Conservation (phyloP, 2,888 invertebrate species). For the Timema cristinae region DNA sequence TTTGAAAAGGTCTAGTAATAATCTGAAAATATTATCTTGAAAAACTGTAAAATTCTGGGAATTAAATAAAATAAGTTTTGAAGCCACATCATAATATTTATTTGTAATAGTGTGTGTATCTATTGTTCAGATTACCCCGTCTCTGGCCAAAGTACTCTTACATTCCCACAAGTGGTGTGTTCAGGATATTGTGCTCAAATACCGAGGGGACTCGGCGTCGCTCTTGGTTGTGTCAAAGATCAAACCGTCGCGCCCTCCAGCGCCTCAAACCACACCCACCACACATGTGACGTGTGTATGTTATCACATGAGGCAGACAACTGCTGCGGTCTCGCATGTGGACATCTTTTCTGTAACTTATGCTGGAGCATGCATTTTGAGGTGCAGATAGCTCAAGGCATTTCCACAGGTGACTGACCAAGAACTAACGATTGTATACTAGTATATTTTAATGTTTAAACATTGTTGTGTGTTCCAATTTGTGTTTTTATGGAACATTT, state of each 20-base stretch:
- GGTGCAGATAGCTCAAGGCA: slow-evolving; percentile 89
- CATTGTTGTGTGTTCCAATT: too few species aligned
- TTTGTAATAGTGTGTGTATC: background rate
- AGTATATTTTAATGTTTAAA: too few species aligned
- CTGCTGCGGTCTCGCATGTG: slow-evolving; percentile 80
- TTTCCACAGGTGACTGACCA: slow-evolving; percentile 52
- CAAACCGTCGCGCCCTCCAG: slow-evolving; percentile 48
- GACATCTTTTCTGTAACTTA: slow-evolving; percentile 90
- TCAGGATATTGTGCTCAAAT: slow-evolving; percentile 74
- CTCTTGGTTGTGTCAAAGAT: slow-evolving; percentile 56
- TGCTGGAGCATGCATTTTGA: slow-evolving; percentile 97
- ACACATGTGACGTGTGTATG: slow-evolving; percentile 75
- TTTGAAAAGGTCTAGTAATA: slow-evolving; percentile 18
- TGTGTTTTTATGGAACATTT: too few species aligned
- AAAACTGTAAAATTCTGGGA: background rate
- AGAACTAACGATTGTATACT: background rate
- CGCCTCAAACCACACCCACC: slow-evolving; percentile 41
- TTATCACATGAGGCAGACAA: slow-evolving; percentile 60
- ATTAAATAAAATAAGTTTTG: background rate
- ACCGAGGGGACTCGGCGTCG: slow-evolving; percentile 70
- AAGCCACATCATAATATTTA: too few species aligned
- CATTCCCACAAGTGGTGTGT: slow-evolving; percentile 89
- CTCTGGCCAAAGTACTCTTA: slow-evolving; percentile 87
- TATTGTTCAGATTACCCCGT: slow-evolving; percentile 69
- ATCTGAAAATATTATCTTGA: background rate